These are phyloP conservation scores for Philhelius pedissequus DNA, from an alignment of 2,888 invertebrate species.

Conservation along the genomic window DNA sequence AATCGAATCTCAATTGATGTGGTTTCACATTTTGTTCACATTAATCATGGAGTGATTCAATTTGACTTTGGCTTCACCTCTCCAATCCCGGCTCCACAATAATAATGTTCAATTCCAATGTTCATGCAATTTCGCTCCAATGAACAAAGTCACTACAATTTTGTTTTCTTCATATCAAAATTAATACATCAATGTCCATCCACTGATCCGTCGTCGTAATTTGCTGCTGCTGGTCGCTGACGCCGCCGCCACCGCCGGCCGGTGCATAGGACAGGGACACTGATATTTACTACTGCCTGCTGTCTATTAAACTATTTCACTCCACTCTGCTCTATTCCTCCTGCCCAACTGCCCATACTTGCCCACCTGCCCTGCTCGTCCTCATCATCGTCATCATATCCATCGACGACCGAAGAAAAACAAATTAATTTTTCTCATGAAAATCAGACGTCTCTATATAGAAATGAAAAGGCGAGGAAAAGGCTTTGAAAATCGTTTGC, in stretches of 20 bases:
- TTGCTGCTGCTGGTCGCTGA: conserved; percentile 4
- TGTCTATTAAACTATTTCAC: too few relatives aligned
- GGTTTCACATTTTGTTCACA: conserved; percentile 33
- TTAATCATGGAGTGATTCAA: conserved; percentile 29
- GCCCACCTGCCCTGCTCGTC: not conserved
- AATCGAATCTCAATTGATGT: conserved; percentile 30
- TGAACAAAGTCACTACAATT: conserved; percentile 18
- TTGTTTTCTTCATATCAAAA: conserved; percentile 14
- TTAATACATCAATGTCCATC: conserved; percentile 56
- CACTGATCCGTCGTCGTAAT: conserved; percentile 37
- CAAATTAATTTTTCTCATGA: conserved; percentile 39
- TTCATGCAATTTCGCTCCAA: not conserved
- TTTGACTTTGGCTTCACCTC: not conserved
- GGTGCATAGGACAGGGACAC: not conserved
- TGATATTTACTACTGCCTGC: not conserved
- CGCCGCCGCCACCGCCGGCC: not conserved
- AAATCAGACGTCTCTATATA: not conserved
- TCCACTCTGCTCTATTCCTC: not conserved
- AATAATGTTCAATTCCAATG: not conserved
- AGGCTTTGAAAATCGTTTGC: conserved; percentile 37
- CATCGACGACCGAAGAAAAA: conserved; percentile 2
- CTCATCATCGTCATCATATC: not conserved
- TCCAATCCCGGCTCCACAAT: not conserved
- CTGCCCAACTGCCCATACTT: not conserved
- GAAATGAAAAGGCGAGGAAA: conserved; percentile 3